These are phyloP conservation scores for Eupsittula cactorum DNA, from an alignment of 2,113 vertebrate species.

Conservation along the genomic window DNA sequence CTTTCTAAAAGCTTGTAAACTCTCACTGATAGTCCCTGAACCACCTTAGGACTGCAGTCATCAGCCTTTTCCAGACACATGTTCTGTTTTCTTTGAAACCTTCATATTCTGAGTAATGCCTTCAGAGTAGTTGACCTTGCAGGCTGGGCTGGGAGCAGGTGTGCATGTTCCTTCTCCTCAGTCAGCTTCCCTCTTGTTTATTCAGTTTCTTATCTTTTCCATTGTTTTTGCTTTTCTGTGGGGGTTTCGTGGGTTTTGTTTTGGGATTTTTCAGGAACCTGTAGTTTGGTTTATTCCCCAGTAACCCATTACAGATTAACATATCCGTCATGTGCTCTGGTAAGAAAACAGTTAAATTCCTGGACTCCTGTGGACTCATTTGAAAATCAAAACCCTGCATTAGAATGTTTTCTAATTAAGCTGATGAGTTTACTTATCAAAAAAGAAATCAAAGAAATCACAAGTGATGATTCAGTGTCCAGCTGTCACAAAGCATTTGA, in stretches of 20 bases:
- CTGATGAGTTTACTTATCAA: neutral
- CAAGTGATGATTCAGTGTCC: neutral
- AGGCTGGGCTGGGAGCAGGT: neutral
- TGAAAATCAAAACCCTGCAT: conserved; percentile 21
- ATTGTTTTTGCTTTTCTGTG: conserved; percentile 11
- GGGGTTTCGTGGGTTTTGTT: neutral
- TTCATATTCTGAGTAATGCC: neutral
- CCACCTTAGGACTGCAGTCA: neutral
- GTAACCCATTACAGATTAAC: conserved; percentile 25
- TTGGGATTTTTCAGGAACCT: neutral
- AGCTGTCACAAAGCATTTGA: neutral
- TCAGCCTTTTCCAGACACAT: neutral
- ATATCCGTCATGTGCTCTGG: neutral
- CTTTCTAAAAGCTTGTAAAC: neutral
- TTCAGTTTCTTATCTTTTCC: neutral
- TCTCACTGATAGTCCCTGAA: neutral
- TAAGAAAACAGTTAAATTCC: conserved; percentile 36
- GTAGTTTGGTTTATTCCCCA: neutral
- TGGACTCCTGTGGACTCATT: neutral
- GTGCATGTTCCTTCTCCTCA: neutral
- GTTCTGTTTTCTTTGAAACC: neutral
- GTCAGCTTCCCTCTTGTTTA: neutral
- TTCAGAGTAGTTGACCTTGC: neutral
- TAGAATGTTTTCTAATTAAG: conserved; percentile 30
- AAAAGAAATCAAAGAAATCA: neutral